phyloP scores from a whole-genome alignment of 2,113 vertebrate genomes.

The Tragelaphus scriptus region DNA sequence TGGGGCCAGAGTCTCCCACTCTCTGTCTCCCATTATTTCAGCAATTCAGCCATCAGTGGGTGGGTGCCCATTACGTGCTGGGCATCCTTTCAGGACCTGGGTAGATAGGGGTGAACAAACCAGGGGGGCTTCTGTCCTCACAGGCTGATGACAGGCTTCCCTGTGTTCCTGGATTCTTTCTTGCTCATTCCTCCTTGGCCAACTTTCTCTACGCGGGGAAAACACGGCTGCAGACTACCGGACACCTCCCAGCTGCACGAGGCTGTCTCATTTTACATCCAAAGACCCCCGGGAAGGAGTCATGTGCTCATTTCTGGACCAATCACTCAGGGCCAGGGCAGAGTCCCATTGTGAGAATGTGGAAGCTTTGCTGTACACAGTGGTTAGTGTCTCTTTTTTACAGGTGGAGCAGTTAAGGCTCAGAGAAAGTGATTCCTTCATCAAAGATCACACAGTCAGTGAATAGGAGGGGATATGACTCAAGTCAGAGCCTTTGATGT shows the following conservation, averaged over 20 bases:
- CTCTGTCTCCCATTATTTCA: background rate
- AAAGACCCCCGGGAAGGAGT: background rate
- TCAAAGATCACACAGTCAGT: background rate
- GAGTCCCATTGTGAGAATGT: accelerated
- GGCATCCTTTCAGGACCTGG: background rate
- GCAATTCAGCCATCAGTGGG: background rate
- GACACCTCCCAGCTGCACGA: accelerated
- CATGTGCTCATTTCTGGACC: accelerated
- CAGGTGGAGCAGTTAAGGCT: background rate
- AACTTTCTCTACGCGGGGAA: background rate
- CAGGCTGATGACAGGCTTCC: background rate
- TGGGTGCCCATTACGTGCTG: accelerated
- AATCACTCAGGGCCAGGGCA: accelerated
- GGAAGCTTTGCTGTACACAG: accelerated
- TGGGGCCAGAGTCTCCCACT: background rate
- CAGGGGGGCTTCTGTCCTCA: accelerated
- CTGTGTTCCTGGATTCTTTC: background rate
- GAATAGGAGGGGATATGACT: background rate
- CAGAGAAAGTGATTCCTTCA: background rate
- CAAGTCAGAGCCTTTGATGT: no score
- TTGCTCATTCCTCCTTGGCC: background rate
- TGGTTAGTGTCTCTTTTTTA: background rate
- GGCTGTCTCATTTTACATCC: background rate
- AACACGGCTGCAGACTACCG: background rate
- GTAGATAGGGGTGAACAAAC: accelerated